Conservation (phyloP, 37 sponge, comb jelly and placozoan species). For the Chondrosia reniformis region DNA sequence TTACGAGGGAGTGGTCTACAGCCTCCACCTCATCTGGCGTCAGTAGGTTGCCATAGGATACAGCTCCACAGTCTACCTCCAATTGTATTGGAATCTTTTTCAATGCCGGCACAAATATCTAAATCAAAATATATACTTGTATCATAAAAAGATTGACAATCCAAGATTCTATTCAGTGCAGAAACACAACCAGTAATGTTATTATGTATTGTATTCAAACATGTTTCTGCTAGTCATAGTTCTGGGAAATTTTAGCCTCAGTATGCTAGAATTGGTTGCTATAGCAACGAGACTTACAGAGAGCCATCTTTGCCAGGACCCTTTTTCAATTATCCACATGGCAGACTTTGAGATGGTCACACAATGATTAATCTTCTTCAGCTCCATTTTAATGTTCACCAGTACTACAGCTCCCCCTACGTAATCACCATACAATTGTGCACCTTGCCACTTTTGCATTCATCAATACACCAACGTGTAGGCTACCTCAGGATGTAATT, state of each 20-base stretch:
- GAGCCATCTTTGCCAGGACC: constrained; percentile 44
- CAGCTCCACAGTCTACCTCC: constrained; percentile 9
- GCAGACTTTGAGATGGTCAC: constrained; percentile 51
- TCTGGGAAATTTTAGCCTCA: background rate
- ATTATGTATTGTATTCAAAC: no score
- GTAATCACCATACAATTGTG: no score
- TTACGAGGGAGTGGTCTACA: constrained; percentile 24
- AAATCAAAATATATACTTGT: no score
- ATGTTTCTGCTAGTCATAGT: no score
- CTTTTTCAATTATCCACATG: constrained; percentile 52
- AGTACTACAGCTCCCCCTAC: constrained; percentile 66
- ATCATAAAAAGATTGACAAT: no score
- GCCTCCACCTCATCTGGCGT: constrained; percentile 18
- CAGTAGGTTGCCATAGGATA: background rate
- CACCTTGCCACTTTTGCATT: no score
- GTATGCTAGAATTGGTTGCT: background rate
- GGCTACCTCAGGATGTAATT: no score
- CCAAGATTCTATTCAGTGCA: no score
- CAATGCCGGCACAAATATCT: constrained; percentile 8
- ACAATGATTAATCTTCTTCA: constrained; percentile 65
- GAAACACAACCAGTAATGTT: no score
- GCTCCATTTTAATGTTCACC: constrained; percentile 62
- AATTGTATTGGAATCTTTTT: background rate
- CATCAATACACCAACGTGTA: no score
- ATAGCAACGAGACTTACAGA: constrained; percentile 17